Evolutionary conservation across 2,797 vertebrate genomes (phyloP).

Genomic region (Channa striata): DNA sequence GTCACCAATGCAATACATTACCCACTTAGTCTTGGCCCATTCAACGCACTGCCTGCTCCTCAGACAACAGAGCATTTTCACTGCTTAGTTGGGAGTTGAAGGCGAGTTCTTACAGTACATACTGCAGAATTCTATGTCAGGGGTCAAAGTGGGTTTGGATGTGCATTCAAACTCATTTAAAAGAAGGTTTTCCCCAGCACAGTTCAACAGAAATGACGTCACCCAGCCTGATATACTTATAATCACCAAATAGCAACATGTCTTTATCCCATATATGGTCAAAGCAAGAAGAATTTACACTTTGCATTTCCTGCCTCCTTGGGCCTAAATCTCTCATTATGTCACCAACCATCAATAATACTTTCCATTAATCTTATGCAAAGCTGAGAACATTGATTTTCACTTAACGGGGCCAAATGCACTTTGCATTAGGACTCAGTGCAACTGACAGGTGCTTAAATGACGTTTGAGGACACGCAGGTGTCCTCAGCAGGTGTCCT

Average conservation of each 20-base stretch:
- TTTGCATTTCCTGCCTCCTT: background rate
- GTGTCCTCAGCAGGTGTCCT: conserved; percentile 22
- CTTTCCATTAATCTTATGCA: conserved; percentile 22
- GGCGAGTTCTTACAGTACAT: background rate
- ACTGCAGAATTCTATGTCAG: background rate
- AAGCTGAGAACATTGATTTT: conserved; percentile 34
- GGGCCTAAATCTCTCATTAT: background rate
- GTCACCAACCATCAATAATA: conserved; percentile 2
- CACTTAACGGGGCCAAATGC: conserved; percentile 17
- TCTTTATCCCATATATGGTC: background rate
- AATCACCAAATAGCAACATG: background rate
- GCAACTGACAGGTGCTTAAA: conserved; percentile 18
- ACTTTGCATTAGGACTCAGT: conserved; percentile 3
- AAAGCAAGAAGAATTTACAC: background rate
- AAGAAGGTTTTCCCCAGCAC: background rate
- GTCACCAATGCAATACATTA: conserved; percentile 67
- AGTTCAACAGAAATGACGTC: background rate
- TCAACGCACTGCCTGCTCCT: conserved; percentile 32
- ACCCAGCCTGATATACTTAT: no score
- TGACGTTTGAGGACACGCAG: conserved; percentile 25
- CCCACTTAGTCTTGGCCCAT: conserved; percentile 55
- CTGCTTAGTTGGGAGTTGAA: conserved; percentile 11
- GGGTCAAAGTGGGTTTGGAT: background rate
- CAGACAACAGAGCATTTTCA: conserved; percentile 14
- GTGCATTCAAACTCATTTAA: background rate